These are phyloP conservation scores for Eristalis tenax DNA, from an alignment of 2,888 invertebrate species.

Conservation along the genomic window DNA sequence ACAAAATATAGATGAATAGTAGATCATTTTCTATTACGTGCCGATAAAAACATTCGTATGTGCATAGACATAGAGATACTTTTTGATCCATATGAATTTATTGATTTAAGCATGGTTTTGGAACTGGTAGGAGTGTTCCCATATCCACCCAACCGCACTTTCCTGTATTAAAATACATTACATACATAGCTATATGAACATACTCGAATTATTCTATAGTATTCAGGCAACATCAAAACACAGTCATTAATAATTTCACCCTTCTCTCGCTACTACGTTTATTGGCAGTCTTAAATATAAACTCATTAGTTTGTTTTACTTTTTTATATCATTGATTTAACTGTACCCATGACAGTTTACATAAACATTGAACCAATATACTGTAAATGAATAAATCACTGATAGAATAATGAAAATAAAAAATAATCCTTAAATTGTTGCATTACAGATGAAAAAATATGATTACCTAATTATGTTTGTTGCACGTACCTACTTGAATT, in stretches of 20 bases:
- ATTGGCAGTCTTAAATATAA: background rate
- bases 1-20: conserved; percentile 9
- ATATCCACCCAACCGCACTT: conserved; percentile 40
- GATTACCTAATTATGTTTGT: conserved; percentile 62
- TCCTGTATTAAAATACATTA: too few relatives aligned
- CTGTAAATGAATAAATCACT: conserved; percentile 68
- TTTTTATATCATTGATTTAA: conserved; percentile 38
- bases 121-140: conserved; percentile 41
- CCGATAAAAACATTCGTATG: background rate
- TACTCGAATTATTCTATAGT: conserved; percentile 26
- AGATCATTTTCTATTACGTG: conserved; percentile 1
- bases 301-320: background rate
- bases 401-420: conserved; percentile 67
- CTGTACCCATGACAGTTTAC: conserved; percentile 41
- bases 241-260: conserved; percentile 54
- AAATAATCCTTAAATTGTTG: conserved; percentile 70
- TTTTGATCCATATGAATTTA: conserved; percentile 16
- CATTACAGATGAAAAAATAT: conserved; percentile 65
- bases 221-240: conserved; percentile 50
- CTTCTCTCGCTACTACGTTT: conserved; percentile 19
- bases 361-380: conserved; percentile 63
- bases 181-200: conserved; percentile 3
- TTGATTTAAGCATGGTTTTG: conserved; percentile 35
- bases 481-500: conserved; percentile 39
- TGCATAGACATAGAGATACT: background rate